Conservation (phyloP, 2,888 invertebrate species). For the Stenoptilia bipunctidactyla region DNA sequence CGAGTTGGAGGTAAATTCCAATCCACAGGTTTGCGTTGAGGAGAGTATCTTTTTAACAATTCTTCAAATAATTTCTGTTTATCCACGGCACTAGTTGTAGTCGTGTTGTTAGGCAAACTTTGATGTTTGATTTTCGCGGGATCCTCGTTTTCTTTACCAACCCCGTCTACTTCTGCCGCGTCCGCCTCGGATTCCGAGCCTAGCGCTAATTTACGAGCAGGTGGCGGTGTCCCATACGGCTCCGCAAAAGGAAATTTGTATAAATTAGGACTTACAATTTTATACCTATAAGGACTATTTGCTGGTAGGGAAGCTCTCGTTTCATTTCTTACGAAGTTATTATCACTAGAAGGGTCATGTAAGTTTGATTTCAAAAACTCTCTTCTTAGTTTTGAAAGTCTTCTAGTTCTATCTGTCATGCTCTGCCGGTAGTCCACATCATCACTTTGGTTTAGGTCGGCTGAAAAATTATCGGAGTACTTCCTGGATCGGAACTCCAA, state of each 20-base stretch:
- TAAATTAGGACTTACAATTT: constrained; percentile 58
- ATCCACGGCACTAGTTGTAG: constrained; percentile 36
- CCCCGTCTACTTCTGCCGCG: constrained; percentile 27
- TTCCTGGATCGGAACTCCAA: constrained; percentile 55
- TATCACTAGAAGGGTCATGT: constrained; percentile 44
- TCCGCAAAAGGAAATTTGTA: constrained; percentile 66
- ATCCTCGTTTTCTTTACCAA: constrained; percentile 45
- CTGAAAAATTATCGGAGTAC: constrained; percentile 60
- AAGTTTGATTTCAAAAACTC: constrained; percentile 58
- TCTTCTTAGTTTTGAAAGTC: constrained; percentile 51
- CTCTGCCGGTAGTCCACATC: constrained; percentile 55
- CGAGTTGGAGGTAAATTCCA: constrained; percentile 60
- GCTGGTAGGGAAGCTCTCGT: constrained; percentile 51
- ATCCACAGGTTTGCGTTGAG: constrained; percentile 55
- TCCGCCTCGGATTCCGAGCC: constrained; percentile 38
- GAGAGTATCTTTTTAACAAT: constrained; percentile 56
- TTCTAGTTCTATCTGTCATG: constrained; percentile 53
- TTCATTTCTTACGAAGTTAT: constrained; percentile 44
- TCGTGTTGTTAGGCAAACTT: constrained; percentile 36
- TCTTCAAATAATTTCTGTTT: constrained; percentile 59
- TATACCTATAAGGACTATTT: constrained; percentile 41
- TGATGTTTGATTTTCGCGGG: constrained; percentile 32
- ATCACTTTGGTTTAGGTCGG: constrained; percentile 55
- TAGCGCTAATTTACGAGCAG: constrained; percentile 42
- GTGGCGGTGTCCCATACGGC: constrained; percentile 48